Evolutionary conservation across 2,888 invertebrate genomes (phyloP), one percentile per base, ranked within the genome.

Genomic region (Microplitis manilae): DNA sequence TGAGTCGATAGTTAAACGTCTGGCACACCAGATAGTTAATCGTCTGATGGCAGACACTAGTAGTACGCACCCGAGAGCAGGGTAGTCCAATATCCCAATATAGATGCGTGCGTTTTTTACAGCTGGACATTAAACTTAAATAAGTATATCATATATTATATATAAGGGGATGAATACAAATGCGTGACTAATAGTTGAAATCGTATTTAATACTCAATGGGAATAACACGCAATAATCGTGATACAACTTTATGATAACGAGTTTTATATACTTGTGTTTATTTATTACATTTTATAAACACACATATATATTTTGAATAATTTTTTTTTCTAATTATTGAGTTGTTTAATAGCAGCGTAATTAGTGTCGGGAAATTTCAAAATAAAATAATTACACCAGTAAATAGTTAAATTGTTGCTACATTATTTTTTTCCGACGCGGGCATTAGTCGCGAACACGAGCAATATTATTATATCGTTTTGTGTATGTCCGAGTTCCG

Each of bases 191-290:
- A 76, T 73, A 73, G 77, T 68, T 30, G 68, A 87, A 88, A 88
- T 87, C 87, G 85, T 85, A 84, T 86, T 86, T 86, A 87, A 87
- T 87, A 85, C 85, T 85, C 84, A 85, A 87, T 61, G 85, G 83
- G 82, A 83, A 84, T 50, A 77, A 83, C 85, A 82, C 85, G 86
- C 86, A 85, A 86, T 85, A 85, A 83, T 85, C 84, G 83, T 83
- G 83, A 86, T 85, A 86, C 86, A 85, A 65, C 30, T 50, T 13
- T 50, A 50, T 50, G 50, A 50, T 50, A 50, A 50, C 50, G 50
- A 50, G 50, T 50, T 50, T 50, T 50, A 50, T 50, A 50, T 50
- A 13, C 2, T 50, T 50, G 50, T 50, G 50, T 50, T 50, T 50
- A 50, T 50, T 50, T 9, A 9, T 17, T 41, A 5, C 4, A 38